Evolutionary conservation across 2,888 invertebrate species (phyloP), one percentile per base, ranked within the genome.

Genomic region (Rhingia campestris): DNA sequence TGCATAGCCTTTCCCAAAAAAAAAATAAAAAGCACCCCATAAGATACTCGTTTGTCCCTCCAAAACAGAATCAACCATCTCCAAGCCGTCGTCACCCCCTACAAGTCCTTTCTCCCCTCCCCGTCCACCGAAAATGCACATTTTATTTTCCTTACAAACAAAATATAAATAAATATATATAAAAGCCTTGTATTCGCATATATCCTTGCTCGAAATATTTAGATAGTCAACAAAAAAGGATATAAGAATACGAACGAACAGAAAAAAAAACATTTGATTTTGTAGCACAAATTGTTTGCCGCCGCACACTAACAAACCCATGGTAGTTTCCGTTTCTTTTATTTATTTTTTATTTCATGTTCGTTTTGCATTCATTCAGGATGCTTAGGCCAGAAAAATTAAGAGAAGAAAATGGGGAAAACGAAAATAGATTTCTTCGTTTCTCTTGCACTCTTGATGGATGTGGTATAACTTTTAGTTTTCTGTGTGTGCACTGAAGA

Each of bases 251-350:
- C 33, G 35, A 63, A 22, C 22, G 22, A 22, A 22, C 22, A 2
- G 14, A 43, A 51, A 53, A 54, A 39, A 61, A 61, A 41, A 6
- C 66, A 54, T 14, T 74, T 74, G 69, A 81, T 73, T 77, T 82
- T 77, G 51, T 77, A 82, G 77, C 77, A 77, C 73, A 82, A 84
- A 80, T 84, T 84, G 84, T 80, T 84, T 75, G 79, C 51, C 66
- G 51, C 58, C 69, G 64, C 84, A 84, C 74, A 77, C 75, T 74
- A 64, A 66, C 74, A 53, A 69, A 64, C 45, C 12, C 54, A 49
- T 73, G 43, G 64, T 79, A 64, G 63, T 70, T 64, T 70, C 61
- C 56, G 69, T 70, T 56, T 54, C 35, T 39, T 10, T 67, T 47
- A 41, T 63, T 41, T 37, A 59, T 32, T 37, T 37, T 73, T 7